Evolutionary conservation across 1,140 invertebrate species (phyloP).

Genomic region (Drosophila bocki): DNA sequence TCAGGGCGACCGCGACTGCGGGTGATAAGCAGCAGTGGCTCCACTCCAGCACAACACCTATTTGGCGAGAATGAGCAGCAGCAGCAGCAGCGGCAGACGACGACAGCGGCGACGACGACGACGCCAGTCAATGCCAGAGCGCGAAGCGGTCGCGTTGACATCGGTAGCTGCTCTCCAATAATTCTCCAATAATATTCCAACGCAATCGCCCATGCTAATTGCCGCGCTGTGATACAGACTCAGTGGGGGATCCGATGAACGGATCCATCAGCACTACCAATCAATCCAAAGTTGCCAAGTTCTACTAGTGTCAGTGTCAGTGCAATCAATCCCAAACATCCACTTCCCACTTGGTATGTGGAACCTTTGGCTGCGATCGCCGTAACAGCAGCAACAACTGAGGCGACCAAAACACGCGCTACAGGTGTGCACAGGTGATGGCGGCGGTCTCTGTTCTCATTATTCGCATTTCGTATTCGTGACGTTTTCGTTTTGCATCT

Average conservation of each 20-base stretch:
- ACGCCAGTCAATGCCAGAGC: constrained; percentile 76
- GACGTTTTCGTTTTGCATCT: constrained; percentile 47
- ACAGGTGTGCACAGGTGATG: constrained; percentile 59
- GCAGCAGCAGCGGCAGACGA: constrained; percentile 8
- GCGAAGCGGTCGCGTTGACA: constrained; percentile 77
- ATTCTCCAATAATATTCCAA: constrained; percentile 29
- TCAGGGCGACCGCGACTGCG: constrained; percentile 23
- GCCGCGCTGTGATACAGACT: constrained; percentile 35
- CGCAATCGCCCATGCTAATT: constrained; percentile 28
- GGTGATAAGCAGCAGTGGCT: constrained; percentile 33
- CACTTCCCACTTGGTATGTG: constrained; percentile 33
- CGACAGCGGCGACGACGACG: constrained; percentile 24
- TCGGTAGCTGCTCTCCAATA: constrained; percentile 71
- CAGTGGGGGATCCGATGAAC: constrained; percentile 17
- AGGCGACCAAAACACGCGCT: constrained; percentile 60
- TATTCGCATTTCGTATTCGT: constrained; percentile 39
- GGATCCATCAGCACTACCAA: constrained; percentile 9
- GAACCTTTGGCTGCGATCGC: constrained; percentile 21
- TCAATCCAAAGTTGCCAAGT: constrained; percentile 15
- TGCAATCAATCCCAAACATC: constrained; percentile 35
- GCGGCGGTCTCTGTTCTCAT: constrained; percentile 41
- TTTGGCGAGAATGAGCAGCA: constrained; percentile 50
- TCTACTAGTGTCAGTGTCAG: neutral
- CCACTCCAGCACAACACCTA: constrained; percentile 34
- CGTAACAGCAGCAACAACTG: constrained; percentile 21